Percentiles rank a stretch among this genome's conserved stretches.
Conservation (phyloP, 2,113 vertebrate species). For the Eurypyga helias region DNA sequence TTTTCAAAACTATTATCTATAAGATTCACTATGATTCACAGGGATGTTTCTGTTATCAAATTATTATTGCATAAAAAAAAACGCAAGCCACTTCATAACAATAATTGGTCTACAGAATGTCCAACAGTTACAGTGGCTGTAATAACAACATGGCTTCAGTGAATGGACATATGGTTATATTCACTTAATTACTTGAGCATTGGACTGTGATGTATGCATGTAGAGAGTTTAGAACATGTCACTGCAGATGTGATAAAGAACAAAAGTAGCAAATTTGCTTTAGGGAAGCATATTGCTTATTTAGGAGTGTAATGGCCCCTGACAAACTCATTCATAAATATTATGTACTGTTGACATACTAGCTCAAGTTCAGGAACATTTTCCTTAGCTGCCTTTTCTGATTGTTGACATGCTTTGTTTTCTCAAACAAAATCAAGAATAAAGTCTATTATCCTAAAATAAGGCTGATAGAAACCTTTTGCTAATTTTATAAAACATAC, state of each 20-base stretch:
- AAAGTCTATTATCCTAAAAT: not conserved
- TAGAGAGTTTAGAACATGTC: constrained; percentile 20
- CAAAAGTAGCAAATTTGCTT: not conserved
- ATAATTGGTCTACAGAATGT: not conserved
- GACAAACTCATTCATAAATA: not conserved
- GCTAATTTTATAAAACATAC: not conserved
- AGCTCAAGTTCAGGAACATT: constrained; percentile 18
- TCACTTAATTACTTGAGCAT: constrained; percentile 11
- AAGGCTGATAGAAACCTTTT: not conserved
- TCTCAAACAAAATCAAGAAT: not conserved
- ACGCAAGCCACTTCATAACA: not conserved
- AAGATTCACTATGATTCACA: not conserved
- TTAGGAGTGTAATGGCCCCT: constrained; percentile 24
- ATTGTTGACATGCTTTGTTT: constrained; percentile 22
- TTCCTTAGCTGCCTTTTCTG: not conserved
- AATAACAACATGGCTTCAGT: not conserved
- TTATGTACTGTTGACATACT: constrained; percentile 1
- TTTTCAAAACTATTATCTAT: not conserved
- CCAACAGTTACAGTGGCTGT: constrained; percentile 6
- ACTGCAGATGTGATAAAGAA: constrained; percentile 9
- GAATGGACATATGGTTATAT: not conserved
- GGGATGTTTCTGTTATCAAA: not conserved
- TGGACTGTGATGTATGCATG: not conserved
- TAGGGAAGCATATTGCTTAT: constrained; percentile 19
- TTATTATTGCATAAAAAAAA: not conserved